Evolutionary conservation across 2,797 vertebrate genomes (phyloP).

Genomic region (Danio tinwini): DNA sequence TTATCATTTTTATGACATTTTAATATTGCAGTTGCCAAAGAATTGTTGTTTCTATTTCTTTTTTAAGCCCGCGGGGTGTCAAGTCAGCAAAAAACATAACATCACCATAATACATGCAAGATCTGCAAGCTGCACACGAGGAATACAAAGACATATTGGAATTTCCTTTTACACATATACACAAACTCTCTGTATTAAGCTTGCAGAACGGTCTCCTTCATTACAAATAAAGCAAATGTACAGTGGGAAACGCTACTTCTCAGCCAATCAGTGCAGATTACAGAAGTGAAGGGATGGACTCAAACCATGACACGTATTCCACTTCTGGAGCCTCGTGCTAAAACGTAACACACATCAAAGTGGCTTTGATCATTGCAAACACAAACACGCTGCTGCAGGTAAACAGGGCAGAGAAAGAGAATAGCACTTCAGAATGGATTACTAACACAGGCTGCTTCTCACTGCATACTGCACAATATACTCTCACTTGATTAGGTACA

Average conservation of each 20-base stretch:
- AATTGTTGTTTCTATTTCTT: neutral
- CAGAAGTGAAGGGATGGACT: conserved; percentile 23
- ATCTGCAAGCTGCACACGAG: neutral
- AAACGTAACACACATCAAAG: conserved; percentile 54
- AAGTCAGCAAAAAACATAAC: conserved; percentile 32
- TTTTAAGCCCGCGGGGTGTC: conserved; percentile 1
- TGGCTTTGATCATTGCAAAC: conserved; percentile 53
- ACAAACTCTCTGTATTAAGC: neutral
- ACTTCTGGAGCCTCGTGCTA: conserved; percentile 31
- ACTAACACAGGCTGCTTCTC: conserved; percentile 7
- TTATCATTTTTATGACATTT: conserved; percentile 35
- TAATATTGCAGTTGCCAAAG: conserved; percentile 36
- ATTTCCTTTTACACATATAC: too few relatives aligned
- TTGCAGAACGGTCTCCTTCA: neutral
- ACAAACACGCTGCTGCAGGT: conserved; percentile 42
- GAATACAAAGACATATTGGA: neutral
- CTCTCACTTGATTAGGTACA: neutral
- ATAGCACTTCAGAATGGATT: conserved; percentile 17
- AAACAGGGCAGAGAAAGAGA: conserved; percentile 23
- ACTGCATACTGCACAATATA: neutral
- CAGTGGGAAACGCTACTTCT: neutral
- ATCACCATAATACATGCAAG: neutral
- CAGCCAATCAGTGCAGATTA: conserved; percentile 41
- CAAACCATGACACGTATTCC: conserved; percentile 43
- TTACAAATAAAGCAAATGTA: conserved; percentile 1